Evolutionary conservation across 2,113 vertebrate genomes (phyloP).

Genomic region (Mus spicilegus): DNA sequence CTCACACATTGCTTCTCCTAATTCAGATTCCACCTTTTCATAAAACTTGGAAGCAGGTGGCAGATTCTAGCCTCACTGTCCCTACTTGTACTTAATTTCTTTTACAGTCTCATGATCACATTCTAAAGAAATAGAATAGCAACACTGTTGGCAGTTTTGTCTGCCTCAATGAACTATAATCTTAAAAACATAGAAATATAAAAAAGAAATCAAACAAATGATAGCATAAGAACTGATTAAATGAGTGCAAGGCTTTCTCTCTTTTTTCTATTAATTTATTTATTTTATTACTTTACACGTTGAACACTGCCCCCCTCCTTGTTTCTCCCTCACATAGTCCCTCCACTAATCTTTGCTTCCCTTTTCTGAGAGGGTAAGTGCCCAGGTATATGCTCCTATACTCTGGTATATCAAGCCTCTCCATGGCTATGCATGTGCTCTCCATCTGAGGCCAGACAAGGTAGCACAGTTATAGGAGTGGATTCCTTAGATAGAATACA

Average conservation of each 20-base stretch:
- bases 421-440: too few species aligned
- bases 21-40: neutral
- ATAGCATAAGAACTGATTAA: neutral
- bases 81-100: constrained; percentile 1
- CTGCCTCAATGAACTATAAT: neutral
- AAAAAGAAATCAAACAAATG: neutral
- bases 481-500: too few species aligned
- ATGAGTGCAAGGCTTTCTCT: neutral
- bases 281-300: too few species aligned
- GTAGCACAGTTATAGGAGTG: too few species aligned
- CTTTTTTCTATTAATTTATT: too few species aligned
- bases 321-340: too few species aligned
- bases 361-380: too few species aligned
- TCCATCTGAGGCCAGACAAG: too few species aligned
- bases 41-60: neutral
- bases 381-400: too few species aligned
- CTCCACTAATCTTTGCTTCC: too few species aligned
- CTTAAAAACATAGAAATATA: neutral
- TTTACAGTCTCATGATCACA: neutral
- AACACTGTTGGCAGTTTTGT: neutral
- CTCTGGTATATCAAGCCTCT: too few species aligned
- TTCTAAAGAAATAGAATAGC: neutral
- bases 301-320: too few species aligned
- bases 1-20: neutral
- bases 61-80: neutral